These are phyloP conservation scores for Choloepus hoffmanni DNA, from an alignment of 2,113 vertebrate species.

Conservation along the genomic window DNA sequence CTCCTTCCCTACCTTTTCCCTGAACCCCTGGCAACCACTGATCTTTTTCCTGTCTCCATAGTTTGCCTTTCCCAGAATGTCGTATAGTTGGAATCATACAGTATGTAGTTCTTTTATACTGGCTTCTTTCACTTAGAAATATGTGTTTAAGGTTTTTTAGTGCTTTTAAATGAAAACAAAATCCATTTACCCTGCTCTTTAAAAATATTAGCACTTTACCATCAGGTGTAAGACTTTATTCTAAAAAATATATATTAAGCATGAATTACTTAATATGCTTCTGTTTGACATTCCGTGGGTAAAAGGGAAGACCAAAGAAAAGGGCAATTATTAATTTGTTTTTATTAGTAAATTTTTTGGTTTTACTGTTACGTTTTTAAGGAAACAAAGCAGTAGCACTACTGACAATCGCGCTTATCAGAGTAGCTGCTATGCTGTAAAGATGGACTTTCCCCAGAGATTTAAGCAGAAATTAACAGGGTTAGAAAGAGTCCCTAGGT, in stretches of 20 bases:
- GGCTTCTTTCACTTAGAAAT: no score
- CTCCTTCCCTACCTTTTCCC: no score
- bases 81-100: no score
- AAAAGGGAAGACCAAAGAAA: not conserved
- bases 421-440: not conserved
- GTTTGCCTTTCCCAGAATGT: no score
- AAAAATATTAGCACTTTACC: slow-evolving; percentile 3
- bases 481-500: not conserved
- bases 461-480: not conserved
- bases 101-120: no score
- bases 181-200: not conserved
- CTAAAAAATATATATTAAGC: not conserved
- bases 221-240: not conserved
- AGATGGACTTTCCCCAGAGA: slow-evolving; percentile 55
- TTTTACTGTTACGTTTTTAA: not conserved
- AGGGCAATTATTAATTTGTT: not conserved
- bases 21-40: no score
- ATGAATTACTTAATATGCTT: not conserved
- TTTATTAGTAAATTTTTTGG: not conserved
- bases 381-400: not conserved
- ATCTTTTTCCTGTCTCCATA: no score
- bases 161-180: slow-evolving; percentile 41
- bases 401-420: not conserved
- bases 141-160: no score
- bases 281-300: not conserved